Base-by-base conservation (phyloP, 2,113 vertebrate species). In the Diglossa brunneiventris region DNA sequence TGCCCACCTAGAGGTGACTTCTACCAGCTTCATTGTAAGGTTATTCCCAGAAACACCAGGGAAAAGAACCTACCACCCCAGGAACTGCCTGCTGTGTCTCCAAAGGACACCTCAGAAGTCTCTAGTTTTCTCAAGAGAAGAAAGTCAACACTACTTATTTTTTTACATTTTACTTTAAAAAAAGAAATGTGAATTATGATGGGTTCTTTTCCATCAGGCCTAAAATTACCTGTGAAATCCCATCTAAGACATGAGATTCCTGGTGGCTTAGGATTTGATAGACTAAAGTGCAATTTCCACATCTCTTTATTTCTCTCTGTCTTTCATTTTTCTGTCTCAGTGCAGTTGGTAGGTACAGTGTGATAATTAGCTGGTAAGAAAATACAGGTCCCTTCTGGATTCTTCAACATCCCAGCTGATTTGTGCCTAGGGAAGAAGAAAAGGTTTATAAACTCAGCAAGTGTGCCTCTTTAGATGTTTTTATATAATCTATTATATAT, bases 281-380 rank as follows among this genome's bases (percentile, higher is more conserved):
- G 94, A 94, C 47, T 77, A 41, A 96, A 88, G 92, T 97, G 96
- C 95, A 96, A 94, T 96, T 95, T 95, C 24, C 85, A 92, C 77
- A 76, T 52, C 31, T 14, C 19, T 90, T 92, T 39, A 1, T 84
- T 90, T 83, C 46, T 83, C 44, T 58, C 46, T 64, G 35, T 87
- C 37, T 61, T 78, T 73, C 50, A 33, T 67, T 95, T 92, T 89
- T 92, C 92, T 91, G 84, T 88, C 83, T 73, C 47, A 92, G 94
- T 89, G 77, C 96, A 97, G 92, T 91, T 94, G 83, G 96, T 96
- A 95, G 89, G 84, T 94, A 96, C 86, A 97, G 94, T 30, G 81
- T 87, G 96, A 96, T 97, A 97, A 97, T 98, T 97, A 98, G 95
- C 58, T 92, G 89, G 92, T 90, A 93, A 93, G 89, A 77, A 97